Percentiles rank a stretch among this genome's conserved stretches.
phyloP scores from a whole-genome alignment of 1,140 invertebrate species.

The Apis florea region DNA sequence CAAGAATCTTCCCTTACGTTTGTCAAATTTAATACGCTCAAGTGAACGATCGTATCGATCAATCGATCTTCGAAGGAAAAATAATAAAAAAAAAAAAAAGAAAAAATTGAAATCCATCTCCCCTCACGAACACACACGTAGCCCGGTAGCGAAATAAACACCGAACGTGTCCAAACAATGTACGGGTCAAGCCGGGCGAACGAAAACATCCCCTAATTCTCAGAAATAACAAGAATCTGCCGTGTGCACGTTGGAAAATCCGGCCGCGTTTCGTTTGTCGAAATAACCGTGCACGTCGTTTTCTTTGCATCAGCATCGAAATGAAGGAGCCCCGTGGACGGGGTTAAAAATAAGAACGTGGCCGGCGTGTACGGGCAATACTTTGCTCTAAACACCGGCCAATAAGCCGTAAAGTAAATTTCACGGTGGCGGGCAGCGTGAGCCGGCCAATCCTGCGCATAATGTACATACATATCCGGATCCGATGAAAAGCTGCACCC shows the following conservation, averaged over 20 bases:
- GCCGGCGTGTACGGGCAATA: not conserved
- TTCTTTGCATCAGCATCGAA: slow-evolving; percentile 19
- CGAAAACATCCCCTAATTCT: not conserved
- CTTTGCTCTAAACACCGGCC: slow-evolving; percentile 31
- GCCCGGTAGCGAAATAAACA: not conserved
- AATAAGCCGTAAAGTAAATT: slow-evolving; percentile 58
- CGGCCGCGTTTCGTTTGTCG: not conserved
- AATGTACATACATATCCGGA: slow-evolving; percentile 22
- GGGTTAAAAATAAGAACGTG: not conserved
- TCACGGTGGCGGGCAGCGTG: slow-evolving; percentile 29
- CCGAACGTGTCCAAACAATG: not conserved
- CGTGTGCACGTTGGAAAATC: not conserved
- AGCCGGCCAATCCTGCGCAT: slow-evolving; percentile 28
- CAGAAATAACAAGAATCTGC: slow-evolving; percentile 10
- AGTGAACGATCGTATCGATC: too few relatives aligned
- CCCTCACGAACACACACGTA: too few relatives aligned
- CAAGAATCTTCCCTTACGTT: too few relatives aligned
- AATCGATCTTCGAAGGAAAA: too few relatives aligned
- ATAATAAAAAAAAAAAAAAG: not conserved
- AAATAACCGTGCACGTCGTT: not conserved
- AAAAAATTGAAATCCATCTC: not conserved
- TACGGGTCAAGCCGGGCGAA: not conserved
- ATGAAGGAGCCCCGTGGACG: not conserved
- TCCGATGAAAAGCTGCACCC: slow-evolving; percentile 56
- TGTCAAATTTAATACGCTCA: too few relatives aligned